Evolutionary conservation across 2,113 vertebrate species (phyloP).

Genomic region (Sprattus sprattus): DNA sequence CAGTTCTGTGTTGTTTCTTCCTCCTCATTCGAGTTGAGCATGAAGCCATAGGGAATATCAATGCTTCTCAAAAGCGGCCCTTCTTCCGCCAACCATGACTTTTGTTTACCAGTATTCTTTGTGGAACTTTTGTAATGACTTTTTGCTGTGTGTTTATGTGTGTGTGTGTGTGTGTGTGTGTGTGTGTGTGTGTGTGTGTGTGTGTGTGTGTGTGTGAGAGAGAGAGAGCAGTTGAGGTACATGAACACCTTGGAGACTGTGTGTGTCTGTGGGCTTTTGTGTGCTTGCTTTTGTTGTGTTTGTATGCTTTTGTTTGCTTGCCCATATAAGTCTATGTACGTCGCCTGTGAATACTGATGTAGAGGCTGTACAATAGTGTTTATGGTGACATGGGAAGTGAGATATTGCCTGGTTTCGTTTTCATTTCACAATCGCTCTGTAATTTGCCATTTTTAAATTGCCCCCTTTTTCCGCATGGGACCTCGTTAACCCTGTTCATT

Average conservation of each 20-base stretch:
- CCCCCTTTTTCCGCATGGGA: not conserved
- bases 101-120: not conserved
- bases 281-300: not conserved
- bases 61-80: not conserved
- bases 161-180: not conserved
- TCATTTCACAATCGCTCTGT: not conserved
- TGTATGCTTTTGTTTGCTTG: not conserved
- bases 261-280: not conserved
- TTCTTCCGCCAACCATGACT: not conserved
- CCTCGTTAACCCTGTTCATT: not conserved
- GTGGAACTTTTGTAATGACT: constrained; percentile 11
- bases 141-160: not conserved
- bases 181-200: not conserved
- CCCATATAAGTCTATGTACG: not conserved
- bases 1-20: not conserved
- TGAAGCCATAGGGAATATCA: not conserved
- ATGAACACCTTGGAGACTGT: not conserved
- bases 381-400: not conserved
- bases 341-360: not conserved
- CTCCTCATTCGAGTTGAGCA: not conserved
- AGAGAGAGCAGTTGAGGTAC: not conserved
- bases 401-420: not conserved
- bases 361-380: not conserved
- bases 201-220: not conserved
- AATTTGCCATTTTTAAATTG: not conserved